A percentile compares a stretch with the other conserved stretches of the same genome.
These are phyloP conservation scores for Hirudo medicinalis DNA, from an alignment of 1,140 invertebrate species.

Conservation along the genomic window DNA sequence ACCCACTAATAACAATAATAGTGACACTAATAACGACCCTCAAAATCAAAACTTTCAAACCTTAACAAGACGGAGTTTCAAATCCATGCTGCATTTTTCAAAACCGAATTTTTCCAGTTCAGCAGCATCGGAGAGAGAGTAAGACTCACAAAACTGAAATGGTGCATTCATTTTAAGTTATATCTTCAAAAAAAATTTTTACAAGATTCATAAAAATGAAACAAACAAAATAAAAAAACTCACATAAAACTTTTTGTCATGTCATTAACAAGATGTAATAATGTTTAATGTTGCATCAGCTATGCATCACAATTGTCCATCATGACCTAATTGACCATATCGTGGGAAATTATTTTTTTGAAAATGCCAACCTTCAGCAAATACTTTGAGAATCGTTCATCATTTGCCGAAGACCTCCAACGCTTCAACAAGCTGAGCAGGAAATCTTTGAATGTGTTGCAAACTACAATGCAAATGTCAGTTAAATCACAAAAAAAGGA, in stretches of 20 bases:
- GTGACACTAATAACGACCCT: not conserved
- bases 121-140: conserved; percentile 81
- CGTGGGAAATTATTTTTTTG: not conserved
- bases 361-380: not conserved
- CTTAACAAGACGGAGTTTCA: conserved; percentile 78
- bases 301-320: no score
- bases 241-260: no score
- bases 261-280: no score
- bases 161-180: conserved; percentile 1
- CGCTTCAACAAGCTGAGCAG: conserved; percentile 13
- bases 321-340: no score
- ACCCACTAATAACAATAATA: not conserved
- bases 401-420: conserved; percentile 10
- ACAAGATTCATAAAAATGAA: not conserved
- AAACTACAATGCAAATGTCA: not conserved
- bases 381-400: conserved; percentile 4
- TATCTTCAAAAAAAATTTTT: no score
- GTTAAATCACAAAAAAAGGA: not conserved
- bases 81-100: conserved; percentile 69
- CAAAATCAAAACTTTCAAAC: conserved; percentile 33
- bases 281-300: no score
- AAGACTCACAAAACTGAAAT: conserved; percentile 64
- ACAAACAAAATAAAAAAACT: no score
- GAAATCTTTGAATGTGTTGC: conserved; percentile 8
- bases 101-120: conserved; percentile 90